phyloP scores from a whole-genome alignment of 2,797 vertebrate species.

The Eutrigla gurnardus region DNA sequence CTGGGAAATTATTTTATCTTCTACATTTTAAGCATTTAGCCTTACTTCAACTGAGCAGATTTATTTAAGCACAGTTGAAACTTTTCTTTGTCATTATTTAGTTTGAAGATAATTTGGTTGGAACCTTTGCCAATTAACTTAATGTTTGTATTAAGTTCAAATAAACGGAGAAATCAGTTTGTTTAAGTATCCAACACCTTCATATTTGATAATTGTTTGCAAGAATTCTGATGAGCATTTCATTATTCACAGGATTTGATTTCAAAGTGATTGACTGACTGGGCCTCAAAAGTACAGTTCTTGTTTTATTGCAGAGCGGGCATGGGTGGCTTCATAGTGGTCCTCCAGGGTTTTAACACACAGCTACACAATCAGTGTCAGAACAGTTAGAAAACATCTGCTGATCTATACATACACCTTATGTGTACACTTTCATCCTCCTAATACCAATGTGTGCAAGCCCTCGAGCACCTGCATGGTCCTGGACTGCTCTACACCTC shows the following conservation, averaged over 20 bases:
- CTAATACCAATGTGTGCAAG: conserved; percentile 21
- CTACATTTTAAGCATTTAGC: conserved; percentile 30
- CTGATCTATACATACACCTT: conserved; percentile 23
- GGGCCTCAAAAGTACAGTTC: conserved; percentile 34
- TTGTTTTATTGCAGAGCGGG: conserved; percentile 51
- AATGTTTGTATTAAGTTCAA: conserved; percentile 21
- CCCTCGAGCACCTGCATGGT: conserved; percentile 18
- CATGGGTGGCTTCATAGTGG: conserved; percentile 10
- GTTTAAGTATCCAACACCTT: conserved; percentile 13
- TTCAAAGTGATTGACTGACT: neutral
- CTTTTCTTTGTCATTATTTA: conserved; percentile 30
- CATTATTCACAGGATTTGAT: conserved; percentile 7
- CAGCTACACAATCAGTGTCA: conserved; percentile 40
- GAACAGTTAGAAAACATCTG: conserved; percentile 29
- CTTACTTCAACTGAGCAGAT: conserved; percentile 35
- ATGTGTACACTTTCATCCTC: conserved; percentile 16
- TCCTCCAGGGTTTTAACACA: conserved; percentile 29
- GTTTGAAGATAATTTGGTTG: conserved; percentile 16
- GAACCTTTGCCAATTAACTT: conserved; percentile 34
- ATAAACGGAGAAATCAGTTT: conserved; percentile 20
- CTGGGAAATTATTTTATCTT: conserved; percentile 27
- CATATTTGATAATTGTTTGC: conserved; percentile 1
- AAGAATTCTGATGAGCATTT: conserved; percentile 22
- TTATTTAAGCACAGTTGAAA: conserved; percentile 26
- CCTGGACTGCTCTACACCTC: conserved; percentile 29